phyloP scores from a whole-genome alignment of 2,888 invertebrate genomes.

The Entomobrya proxima region DNA sequence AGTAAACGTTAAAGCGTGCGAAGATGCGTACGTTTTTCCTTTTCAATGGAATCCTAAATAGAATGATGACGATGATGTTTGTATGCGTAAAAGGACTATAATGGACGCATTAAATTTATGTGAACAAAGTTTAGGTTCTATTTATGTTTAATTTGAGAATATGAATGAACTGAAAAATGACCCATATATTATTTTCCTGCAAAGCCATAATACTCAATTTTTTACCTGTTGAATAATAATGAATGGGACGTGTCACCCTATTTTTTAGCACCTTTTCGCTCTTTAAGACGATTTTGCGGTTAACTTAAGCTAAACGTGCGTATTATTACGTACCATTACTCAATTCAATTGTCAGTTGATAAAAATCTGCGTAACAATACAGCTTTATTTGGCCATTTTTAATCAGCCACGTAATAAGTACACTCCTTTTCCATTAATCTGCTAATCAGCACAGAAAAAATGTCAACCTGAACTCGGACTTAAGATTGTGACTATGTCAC shows the following conservation, averaged over 20 bases:
- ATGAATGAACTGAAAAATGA: background rate
- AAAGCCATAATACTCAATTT: background rate
- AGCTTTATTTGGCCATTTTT: background rate
- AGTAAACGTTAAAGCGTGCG: conserved; percentile 16
- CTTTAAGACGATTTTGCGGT: background rate
- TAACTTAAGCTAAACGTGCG: background rate
- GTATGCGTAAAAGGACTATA: background rate
- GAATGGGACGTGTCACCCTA: background rate
- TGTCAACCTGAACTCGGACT: no score
- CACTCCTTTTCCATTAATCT: background rate
- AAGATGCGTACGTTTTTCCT: background rate
- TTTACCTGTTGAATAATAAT: background rate
- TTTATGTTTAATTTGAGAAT: background rate
- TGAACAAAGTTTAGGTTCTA: background rate
- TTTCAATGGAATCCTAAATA: background rate
- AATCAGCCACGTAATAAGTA: background rate
- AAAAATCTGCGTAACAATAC: background rate
- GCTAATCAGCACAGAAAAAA: background rate
- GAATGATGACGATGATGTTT: background rate
- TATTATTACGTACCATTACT: background rate
- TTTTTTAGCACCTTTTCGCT: conserved; percentile 2
- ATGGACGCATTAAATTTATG: background rate
- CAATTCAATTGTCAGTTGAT: background rate
- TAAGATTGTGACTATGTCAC: background rate
- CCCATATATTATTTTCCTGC: background rate